Base-by-base conservation (phyloP, 2,797 vertebrate species). In the Protonibea diacanthus region DNA sequence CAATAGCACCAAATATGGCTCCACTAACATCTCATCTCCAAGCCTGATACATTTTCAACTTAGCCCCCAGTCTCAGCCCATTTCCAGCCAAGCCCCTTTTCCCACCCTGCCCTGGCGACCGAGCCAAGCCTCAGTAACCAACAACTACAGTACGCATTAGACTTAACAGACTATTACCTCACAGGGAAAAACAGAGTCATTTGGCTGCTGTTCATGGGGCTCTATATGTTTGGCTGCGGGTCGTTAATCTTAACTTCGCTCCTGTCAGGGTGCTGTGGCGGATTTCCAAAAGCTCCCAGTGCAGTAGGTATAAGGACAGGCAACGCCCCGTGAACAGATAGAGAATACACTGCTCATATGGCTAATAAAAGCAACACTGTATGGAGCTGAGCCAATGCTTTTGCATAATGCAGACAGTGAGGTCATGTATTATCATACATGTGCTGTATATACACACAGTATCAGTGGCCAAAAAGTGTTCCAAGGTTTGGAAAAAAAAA, bases 91-190 rank as follows among this genome's bases (percentile, higher is more conserved):
- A 87, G 49, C 77, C 78, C 66, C 72, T 42, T 80, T 83, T 71
- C 77, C 84, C 89, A 88, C 76, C 83, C 76, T 81, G 48, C 77
- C 82, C 45, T 75, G 69, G 84, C 76, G 89, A 88, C 80, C 10
- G 23, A 57, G 78, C 78, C 80, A 76, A 81, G 82, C 85, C 74
- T 89, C 74, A 55, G 81, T 86, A 83, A 90, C 88, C 86, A 91
- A 85, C 74, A 86, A 76, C 82, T 86, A 91, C 87, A 87, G 83
- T 80, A 68, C 81, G 89, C 88, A 83, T 83, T 85, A 82, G 80
- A 84, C 82, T 89, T 89, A 91, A 91, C 87, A 91, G 84, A 85
- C 91, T 89, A 93, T 95, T 93, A 94, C 90, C 91, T 94, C 92
- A 92, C 84, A 87, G 71, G 92, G 86, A 94, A 94, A 93, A 84